Evolutionary conservation across 1,140 invertebrate genomes (phyloP).

Genomic region (Meloidogyne hapla): DNA sequence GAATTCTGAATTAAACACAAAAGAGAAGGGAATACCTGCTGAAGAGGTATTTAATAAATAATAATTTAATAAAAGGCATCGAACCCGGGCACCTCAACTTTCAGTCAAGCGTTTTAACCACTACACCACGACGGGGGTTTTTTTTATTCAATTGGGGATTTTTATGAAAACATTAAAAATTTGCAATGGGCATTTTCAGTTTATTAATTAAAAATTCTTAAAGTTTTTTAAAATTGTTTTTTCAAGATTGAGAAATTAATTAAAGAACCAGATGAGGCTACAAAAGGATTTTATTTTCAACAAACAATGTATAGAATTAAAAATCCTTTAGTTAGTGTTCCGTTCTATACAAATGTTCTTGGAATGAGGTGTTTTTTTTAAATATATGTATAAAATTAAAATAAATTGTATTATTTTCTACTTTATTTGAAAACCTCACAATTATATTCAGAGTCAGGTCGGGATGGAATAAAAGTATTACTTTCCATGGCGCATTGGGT

Average conservation of each 20-base stretch:
- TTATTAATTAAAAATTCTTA: too few relatives aligned
- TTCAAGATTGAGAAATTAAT: conserved; percentile 39
- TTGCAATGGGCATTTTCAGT: too few relatives aligned
- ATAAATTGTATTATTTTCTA: too few relatives aligned
- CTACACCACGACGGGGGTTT: too few relatives aligned
- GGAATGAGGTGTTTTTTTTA: conserved; percentile 74
- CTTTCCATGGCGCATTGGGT: too few relatives aligned
- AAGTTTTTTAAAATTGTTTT: neutral
- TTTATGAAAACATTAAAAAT: too few relatives aligned
- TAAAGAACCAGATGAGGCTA: conserved; percentile 40
- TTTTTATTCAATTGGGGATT: too few relatives aligned
- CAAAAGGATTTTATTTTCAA: conserved; percentile 83
- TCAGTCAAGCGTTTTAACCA: too few relatives aligned
- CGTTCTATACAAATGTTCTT: conserved; percentile 84
- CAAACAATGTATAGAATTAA: conserved; percentile 94
- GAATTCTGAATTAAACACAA: neutral
- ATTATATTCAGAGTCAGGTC: too few relatives aligned
- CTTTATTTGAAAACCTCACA: too few relatives aligned
- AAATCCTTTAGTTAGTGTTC: conserved; percentile 76
- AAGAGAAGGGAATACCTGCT: neutral
- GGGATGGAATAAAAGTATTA: too few relatives aligned
- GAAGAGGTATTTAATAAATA: neutral
- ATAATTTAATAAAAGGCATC: conserved; percentile 31
- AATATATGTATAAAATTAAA: neutral
- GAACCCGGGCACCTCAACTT: too few relatives aligned